These are phyloP conservation scores for Ectemnius lituratus DNA, from an alignment of 2,888 invertebrate species.

Conservation along the genomic window DNA sequence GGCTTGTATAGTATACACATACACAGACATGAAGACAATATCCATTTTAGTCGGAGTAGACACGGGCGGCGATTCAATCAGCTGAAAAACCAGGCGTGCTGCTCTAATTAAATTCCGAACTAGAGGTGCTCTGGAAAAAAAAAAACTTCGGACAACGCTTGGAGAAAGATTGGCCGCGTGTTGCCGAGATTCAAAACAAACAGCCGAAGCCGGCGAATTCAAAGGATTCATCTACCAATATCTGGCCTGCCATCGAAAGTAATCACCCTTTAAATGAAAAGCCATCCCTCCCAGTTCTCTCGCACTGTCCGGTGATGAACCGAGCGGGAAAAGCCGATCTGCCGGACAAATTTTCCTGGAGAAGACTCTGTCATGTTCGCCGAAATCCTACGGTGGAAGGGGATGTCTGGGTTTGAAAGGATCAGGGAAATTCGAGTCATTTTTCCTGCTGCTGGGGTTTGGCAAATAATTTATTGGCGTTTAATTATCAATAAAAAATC, in stretches of 20 bases:
- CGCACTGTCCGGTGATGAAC: background rate
- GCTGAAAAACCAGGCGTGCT: slow-evolving; percentile 52
- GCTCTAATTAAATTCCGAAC: slow-evolving; percentile 60
- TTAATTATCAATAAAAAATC: slow-evolving; percentile 62
- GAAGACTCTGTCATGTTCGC: background rate
- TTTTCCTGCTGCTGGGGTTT: background rate
- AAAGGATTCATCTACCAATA: slow-evolving; percentile 17
- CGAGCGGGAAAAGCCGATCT: background rate
- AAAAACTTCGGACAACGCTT: slow-evolving; percentile 45
- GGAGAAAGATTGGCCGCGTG: slow-evolving; percentile 27
- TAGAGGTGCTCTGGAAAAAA: slow-evolving; percentile 49
- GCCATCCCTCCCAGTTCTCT: background rate
- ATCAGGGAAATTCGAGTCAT: background rate
- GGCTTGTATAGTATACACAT: too few relatives aligned
- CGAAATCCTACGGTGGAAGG: background rate
- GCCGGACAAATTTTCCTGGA: background rate
- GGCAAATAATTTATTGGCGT: slow-evolving; percentile 53
- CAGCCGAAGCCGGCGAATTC: slow-evolving; percentile 14
- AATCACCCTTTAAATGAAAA: background rate
- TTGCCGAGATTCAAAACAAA: slow-evolving; percentile 19
- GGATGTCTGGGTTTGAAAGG: too few relatives aligned
- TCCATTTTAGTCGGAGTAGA: too few relatives aligned
- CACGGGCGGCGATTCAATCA: slow-evolving; percentile 35
- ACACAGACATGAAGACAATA: too few relatives aligned
- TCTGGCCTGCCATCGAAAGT: background rate